Conservation (phyloP, 2,113 vertebrate genomes). For the Corydoras maculifer region DNA sequence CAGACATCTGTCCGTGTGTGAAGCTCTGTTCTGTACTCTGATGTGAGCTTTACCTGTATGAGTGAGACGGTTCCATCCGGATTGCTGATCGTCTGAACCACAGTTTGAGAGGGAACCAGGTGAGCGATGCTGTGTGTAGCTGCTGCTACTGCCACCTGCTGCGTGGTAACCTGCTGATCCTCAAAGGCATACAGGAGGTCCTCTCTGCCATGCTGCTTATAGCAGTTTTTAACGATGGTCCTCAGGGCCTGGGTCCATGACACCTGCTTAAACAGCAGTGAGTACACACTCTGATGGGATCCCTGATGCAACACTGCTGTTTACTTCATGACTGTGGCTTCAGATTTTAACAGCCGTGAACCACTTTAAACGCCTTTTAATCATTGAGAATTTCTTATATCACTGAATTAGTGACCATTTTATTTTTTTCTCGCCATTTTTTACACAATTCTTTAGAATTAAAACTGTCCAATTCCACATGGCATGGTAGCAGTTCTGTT, state of each 20-base stretch:
- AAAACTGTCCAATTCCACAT: no score
- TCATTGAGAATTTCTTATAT: no score
- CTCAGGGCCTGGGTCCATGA: slow-evolving; percentile 95
- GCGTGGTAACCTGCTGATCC: slow-evolving; percentile 81
- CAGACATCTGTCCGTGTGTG: no score
- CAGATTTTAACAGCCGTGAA: no score
- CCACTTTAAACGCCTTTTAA: no score
- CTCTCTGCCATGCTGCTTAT: slow-evolving; percentile 94
- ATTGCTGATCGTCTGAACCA: slow-evolving; percentile 97
- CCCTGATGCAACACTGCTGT: neutral
- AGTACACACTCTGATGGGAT: no score
- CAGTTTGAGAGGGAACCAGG: slow-evolving; percentile 90
- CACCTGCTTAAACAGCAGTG: slow-evolving; percentile 63
- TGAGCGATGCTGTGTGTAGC: slow-evolving; percentile 89
- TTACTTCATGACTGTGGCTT: neutral
- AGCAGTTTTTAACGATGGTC: slow-evolving; percentile 98
- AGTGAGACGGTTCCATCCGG: slow-evolving; percentile 96
- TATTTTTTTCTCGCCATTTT: no score
- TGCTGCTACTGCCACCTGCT: slow-evolving; percentile 66
- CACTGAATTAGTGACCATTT: no score
- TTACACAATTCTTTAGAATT: no score
- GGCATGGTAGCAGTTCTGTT: no score
- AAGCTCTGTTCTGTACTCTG: no score
- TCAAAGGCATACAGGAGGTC: slow-evolving; percentile 95
- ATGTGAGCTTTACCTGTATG: slow-evolving; percentile 76